These are phyloP conservation scores for Zelleria hepariella DNA, from an alignment of 2,888 invertebrate species.

Conservation along the genomic window DNA sequence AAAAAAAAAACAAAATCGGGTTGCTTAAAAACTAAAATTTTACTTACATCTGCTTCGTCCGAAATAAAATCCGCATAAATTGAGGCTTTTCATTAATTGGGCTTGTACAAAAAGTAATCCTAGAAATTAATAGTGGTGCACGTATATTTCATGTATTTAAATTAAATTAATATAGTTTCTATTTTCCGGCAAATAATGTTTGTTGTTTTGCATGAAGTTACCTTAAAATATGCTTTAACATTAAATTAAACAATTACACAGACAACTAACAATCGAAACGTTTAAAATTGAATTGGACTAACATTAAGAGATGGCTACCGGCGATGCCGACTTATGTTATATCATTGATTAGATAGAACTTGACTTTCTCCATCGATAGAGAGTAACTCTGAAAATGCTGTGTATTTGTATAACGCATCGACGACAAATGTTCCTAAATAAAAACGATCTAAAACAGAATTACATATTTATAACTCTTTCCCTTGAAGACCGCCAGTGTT, in stretches of 20 bases:
- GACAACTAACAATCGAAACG: constrained; percentile 25
- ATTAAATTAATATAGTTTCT: neutral
- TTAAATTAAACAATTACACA: neutral
- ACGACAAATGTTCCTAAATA: too few relatives aligned
- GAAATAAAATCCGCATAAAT: neutral
- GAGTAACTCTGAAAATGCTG: too few relatives aligned
- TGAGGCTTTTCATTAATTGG: neutral
- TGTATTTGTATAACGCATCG: too few relatives aligned
- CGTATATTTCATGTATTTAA: neutral
- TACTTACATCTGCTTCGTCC: neutral
- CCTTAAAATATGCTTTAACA: neutral
- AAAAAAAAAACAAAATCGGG: neutral
- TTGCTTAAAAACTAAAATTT: neutral
- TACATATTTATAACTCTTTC: too few relatives aligned
- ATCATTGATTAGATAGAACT: neutral
- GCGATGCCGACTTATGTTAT: constrained; percentile 7
- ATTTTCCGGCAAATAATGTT: neutral
- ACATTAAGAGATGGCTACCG: constrained; percentile 26
- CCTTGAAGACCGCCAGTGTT: neutral
- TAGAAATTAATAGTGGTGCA: neutral
- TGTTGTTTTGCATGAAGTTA: neutral
- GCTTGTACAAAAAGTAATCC: neutral
- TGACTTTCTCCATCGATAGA: too few relatives aligned
- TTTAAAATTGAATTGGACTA: constrained; percentile 24
- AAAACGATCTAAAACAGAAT: too few relatives aligned